phyloP scores from a whole-genome alignment of 2,797 vertebrate species.

The Rhynchonycteris naso region DNA sequence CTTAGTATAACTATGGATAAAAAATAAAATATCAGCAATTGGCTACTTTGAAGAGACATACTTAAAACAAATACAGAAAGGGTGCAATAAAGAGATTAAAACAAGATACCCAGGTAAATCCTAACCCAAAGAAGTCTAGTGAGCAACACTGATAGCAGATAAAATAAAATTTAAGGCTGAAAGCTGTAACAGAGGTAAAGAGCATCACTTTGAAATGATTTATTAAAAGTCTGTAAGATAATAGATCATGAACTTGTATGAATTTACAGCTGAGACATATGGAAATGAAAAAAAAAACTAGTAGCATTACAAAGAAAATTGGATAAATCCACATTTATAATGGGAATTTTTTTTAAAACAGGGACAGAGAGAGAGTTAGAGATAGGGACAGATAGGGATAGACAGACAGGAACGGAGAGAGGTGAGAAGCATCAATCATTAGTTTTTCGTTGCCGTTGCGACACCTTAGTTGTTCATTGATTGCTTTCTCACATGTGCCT shows the following conservation, averaged over 20 bases:
- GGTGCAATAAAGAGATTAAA: neutral
- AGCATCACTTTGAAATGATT: neutral
- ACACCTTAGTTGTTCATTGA: no score
- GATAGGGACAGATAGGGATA: no score
- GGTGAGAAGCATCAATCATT: no score
- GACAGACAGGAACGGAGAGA: no score
- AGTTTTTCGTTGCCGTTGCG: no score
- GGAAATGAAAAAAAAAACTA: slow-evolving; percentile 5
- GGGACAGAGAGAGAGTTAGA: no score
- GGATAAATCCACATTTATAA: neutral
- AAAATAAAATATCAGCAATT: neutral
- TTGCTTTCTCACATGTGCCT: no score
- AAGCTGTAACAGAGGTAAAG: slow-evolving; percentile 23
- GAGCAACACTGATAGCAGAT: slow-evolving; percentile 7
- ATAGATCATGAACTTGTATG: slow-evolving; percentile 21
- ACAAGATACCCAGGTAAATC: slow-evolving; percentile 17
- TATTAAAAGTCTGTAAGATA: slow-evolving; percentile 22
- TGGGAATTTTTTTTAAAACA: slow-evolving; percentile 50
- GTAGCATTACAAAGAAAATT: slow-evolving; percentile 19
- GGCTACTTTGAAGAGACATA: neutral
- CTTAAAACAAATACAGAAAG: slow-evolving; percentile 45
- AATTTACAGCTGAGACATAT: neutral
- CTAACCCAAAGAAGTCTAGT: slow-evolving; percentile 17
- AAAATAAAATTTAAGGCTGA: slow-evolving; percentile 35
- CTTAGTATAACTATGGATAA: neutral